These are phyloP conservation scores for Lasioglossum zephyrum DNA, from an alignment of 2,888 invertebrate species.

Conservation along the genomic window DNA sequence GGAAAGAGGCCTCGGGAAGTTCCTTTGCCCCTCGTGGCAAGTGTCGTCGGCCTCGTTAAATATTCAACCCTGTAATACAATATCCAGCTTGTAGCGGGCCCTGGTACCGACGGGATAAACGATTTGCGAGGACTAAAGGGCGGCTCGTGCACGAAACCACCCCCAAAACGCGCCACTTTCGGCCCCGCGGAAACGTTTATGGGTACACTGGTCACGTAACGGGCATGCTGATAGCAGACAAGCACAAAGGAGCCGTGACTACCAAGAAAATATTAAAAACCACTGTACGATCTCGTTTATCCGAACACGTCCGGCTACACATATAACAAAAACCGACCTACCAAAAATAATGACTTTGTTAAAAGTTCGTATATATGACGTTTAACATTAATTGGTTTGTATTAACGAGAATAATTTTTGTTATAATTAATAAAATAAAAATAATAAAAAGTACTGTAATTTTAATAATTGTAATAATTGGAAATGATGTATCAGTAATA, in stretches of 20 bases:
- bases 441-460: no score
- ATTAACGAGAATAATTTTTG: no score
- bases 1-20: conserved; percentile 65
- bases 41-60: conserved; percentile 84
- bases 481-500: no score
- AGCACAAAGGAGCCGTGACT: neutral
- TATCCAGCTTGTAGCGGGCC: conserved; percentile 79
- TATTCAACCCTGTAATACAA: conserved; percentile 86
- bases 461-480: no score
- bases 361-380: no score
- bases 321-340: neutral
- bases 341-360: neutral
- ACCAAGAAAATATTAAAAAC: neutral
- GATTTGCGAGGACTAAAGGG: conserved; percentile 67
- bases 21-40: conserved; percentile 71
- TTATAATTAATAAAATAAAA: no score
- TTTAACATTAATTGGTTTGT: no score
- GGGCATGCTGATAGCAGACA: neutral
- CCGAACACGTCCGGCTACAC: neutral
- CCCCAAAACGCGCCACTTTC: conserved; percentile 47
- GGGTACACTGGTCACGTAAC: conserved; percentile 31
- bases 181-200: conserved; percentile 41
- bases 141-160: conserved; percentile 42
- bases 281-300: neutral
- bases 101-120: conserved; percentile 72